Conservation (phyloP, 2,888 invertebrate species). For the Carpatolechia fugitivella region DNA sequence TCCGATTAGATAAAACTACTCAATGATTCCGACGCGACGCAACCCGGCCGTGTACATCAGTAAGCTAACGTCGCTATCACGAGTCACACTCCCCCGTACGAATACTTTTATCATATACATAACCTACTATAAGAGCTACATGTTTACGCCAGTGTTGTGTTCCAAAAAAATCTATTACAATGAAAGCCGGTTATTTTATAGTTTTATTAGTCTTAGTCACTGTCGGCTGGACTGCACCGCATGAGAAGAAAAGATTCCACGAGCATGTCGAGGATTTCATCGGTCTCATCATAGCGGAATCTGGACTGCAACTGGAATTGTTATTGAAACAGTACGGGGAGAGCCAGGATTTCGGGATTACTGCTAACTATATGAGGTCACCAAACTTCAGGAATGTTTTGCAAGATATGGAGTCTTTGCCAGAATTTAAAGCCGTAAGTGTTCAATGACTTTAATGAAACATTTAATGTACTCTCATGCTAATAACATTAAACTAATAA, state of each 20-base stretch:
- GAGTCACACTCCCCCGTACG: not conserved
- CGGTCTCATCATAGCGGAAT: constrained; percentile 2
- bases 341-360: not conserved
- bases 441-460: too few species aligned
- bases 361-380: not conserved
- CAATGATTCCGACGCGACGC: not conserved
- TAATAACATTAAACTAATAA: too few species aligned
- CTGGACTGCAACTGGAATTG: not conserved
- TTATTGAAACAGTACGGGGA: constrained; percentile 4
- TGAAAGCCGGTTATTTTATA: not conserved
- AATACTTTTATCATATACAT: not conserved
- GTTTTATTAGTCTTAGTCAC: not conserved
- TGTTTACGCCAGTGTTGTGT: not conserved
- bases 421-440: constrained; percentile 5
- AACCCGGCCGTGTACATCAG: not conserved
- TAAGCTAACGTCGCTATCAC: not conserved
- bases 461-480: too few species aligned
- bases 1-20: not conserved
- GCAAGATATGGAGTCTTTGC: not conserved
- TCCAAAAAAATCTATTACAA: not conserved
- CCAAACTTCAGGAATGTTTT: not conserved
- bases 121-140: not conserved
- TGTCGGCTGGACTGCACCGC: not conserved
- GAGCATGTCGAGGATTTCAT: constrained; percentile 16
- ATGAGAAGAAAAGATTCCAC: constrained; percentile 40